Percentiles rank a stretch among this genome's conserved stretches.
These are phyloP conservation scores for Taxidea taxus DNA, from an alignment of 2,113 vertebrate species.

Conservation along the genomic window DNA sequence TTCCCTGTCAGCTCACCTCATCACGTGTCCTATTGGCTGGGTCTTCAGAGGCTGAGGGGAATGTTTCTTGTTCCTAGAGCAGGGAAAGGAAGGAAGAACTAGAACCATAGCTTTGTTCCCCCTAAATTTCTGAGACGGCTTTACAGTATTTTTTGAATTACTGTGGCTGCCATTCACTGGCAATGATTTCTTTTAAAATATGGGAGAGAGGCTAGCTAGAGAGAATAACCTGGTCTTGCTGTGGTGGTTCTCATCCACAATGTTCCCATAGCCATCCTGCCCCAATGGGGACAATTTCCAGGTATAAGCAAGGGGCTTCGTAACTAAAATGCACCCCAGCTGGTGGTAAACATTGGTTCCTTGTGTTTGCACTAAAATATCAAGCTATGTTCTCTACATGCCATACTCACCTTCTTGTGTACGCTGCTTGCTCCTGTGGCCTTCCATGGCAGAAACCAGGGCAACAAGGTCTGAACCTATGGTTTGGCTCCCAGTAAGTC, in stretches of 20 bases:
- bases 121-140: background rate
- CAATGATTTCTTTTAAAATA: conserved; percentile 41
- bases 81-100: background rate
- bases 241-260: background rate
- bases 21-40: background rate
- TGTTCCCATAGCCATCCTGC: background rate
- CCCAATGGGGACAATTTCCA: conserved; percentile 14
- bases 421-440: background rate
- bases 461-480: background rate
- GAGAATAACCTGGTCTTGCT: conserved; percentile 13
- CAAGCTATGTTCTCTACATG: background rate
- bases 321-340: background rate
- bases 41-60: conserved; percentile 12
- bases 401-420: background rate
- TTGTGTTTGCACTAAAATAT: conserved; percentile 53
- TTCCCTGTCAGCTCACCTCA: background rate
- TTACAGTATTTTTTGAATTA: background rate
- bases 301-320: background rate
- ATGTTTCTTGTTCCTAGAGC: conserved; percentile 28
- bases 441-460: conserved; percentile 35
- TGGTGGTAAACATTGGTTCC: conserved; percentile 20
- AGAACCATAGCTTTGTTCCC: background rate
- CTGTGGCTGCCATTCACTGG: background rate
- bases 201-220: background rate
- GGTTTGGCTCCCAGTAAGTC: background rate